These are phyloP conservation scores for Chloroceryle amazona DNA, from an alignment of 2,797 vertebrate species.

Conservation along the genomic window DNA sequence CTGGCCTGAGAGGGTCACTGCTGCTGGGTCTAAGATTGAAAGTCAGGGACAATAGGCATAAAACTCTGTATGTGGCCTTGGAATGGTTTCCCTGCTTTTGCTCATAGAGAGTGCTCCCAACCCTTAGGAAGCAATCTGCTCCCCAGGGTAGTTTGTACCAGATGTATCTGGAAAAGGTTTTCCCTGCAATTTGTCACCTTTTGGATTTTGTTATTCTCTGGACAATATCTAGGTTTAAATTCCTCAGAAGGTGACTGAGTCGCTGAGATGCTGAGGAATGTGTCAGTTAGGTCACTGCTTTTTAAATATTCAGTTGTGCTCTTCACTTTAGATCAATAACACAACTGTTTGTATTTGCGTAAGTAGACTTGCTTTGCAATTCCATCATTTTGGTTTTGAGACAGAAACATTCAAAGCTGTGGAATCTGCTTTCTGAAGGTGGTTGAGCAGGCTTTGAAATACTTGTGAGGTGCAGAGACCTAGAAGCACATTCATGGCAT, in stretches of 20 bases:
- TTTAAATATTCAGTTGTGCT: neutral
- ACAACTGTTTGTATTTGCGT: neutral
- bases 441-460: neutral
- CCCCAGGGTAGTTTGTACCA: neutral
- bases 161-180: neutral
- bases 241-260: neutral
- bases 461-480: neutral
- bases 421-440: neutral
- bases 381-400: neutral
- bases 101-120: neutral
- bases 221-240: neutral
- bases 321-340: neutral
- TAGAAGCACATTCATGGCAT: neutral
- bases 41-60: neutral
- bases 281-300: neutral
- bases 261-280: neutral
- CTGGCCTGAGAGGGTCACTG: neutral
- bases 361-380: neutral
- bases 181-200: neutral
- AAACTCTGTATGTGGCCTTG: accelerated
- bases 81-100: neutral
- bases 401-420: neutral
- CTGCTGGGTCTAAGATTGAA: neutral
- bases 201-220: neutral
- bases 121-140: neutral